Base-by-base conservation (phyloP, 2,797 vertebrate genomes). In the Remorina albescens region DNA sequence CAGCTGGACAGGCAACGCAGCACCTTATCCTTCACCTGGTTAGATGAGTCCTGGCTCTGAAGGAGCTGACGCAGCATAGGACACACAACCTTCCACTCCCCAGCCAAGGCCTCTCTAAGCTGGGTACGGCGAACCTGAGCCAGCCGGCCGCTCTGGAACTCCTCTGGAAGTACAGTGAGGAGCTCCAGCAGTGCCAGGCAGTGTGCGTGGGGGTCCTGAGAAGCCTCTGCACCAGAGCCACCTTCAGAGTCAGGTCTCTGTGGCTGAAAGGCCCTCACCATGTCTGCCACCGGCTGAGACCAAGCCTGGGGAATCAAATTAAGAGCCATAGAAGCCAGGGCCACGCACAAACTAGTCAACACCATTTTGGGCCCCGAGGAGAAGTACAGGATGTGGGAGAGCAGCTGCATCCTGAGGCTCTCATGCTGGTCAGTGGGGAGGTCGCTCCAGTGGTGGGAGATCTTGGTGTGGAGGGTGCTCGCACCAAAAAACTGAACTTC, bases 401-500 rank as follows among this genome's bases (percentile, higher is more conserved):
- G 96, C 58, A 99, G 97, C 91, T 99, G 98, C 0, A 95, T 94
- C 88, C 96, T 96, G 61, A 99, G 95, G 86, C 90, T 95, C 82
- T 98, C 95, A 0, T 97, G 96, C 85, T 98, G 97, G 54, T 97
- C 96, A 0, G 95, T 69, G 0, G 95, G 95, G 56, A 99, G 97
- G 87, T 99, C 97, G 0, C 93, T 95, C 98, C 98, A 99, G 82
- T 98, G 96, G 36, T 92, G 96, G 72, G 96, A 97, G 88, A 99
- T 98, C 91, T 99, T 99, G 70, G 95, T 95, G 90, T 99, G 97
- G 39, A 99, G 95, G 26, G 98, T 98, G 15, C 97, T 98, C 84
- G 98, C 98, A 0, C 98, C 98, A 16, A 98, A 99, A 91, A 99
- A 99, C 92, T 99, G 98, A 89, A 99, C 97, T 91, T 99, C 98